Conservation (phyloP, 2,113 vertebrate genomes). For the Vulpes vulpes region DNA sequence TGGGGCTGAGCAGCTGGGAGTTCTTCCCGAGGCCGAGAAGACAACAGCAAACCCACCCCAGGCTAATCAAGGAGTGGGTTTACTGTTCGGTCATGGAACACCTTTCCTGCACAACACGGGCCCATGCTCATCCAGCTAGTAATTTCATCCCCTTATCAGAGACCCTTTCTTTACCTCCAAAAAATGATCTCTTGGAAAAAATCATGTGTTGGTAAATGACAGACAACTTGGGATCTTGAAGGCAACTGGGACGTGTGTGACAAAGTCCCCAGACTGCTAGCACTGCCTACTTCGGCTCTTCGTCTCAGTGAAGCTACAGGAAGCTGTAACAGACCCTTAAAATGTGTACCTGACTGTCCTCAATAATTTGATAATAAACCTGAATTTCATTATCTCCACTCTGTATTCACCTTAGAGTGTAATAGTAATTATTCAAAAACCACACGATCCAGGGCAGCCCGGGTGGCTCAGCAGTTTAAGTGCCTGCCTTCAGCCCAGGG, state of each 20-base stretch:
- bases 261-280: accelerated
- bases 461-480: too few relatives aligned
- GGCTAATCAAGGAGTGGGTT: background rate
- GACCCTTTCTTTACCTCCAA: background rate
- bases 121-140: background rate
- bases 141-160: background rate
- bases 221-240: background rate
- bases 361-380: background rate
- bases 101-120: background rate
- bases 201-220: background rate
- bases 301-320: background rate
- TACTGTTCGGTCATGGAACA: too few relatives aligned
- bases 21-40: background rate
- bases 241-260: background rate
- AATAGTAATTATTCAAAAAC: background rate
- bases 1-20: background rate
- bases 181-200: background rate
- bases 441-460: background rate
- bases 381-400: background rate
- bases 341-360: accelerated
- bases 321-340: accelerated
- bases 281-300: accelerated
- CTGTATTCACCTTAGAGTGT: too few relatives aligned
- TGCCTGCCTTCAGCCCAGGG: too few relatives aligned
- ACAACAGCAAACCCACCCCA: background rate